Evolutionary conservation across 2,113 vertebrate species (phyloP).

Genomic region (Cebidichthys violaceus): DNA sequence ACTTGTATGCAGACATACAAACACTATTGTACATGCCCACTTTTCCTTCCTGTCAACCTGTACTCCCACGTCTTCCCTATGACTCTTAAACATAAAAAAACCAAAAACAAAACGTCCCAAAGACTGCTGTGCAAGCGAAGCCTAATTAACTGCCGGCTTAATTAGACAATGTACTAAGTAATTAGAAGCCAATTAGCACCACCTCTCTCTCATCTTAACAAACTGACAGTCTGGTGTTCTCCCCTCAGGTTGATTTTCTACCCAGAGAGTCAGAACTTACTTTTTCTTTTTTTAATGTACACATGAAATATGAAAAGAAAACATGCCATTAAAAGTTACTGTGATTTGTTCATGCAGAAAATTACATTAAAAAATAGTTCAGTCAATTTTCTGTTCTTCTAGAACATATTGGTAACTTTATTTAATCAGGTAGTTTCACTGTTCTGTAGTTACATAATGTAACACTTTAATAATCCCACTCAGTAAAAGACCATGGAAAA

Average conservation of each 20-base stretch:
- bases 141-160: slow-evolving; percentile 97
- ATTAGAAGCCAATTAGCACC: slow-evolving; percentile 97
- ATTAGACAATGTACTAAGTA: slow-evolving; percentile 98
- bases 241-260: slow-evolving; percentile 20
- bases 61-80: slow-evolving; percentile 11
- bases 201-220: slow-evolving; percentile 89
- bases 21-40: not conserved
- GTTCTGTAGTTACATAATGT: no score
- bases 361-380: not conserved
- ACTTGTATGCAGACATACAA: not conserved
- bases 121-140: slow-evolving; percentile 93
- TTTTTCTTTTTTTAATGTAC: not conserved
- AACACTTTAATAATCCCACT: not conserved
- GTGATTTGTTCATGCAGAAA: not conserved
- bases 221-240: slow-evolving; percentile 59
- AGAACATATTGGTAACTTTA: not conserved
- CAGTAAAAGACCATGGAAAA: no score
- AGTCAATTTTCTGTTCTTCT: not conserved
- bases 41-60: slow-evolving; percentile 20
- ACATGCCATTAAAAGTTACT: no score
- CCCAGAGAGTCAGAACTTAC: not conserved
- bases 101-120: slow-evolving; percentile 85
- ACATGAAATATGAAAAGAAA: not conserved
- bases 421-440: not conserved
- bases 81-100: slow-evolving; percentile 27